These are phyloP conservation scores for Ciconia maguari DNA, from an alignment of 2,113 vertebrate species.

Conservation along the genomic window DNA sequence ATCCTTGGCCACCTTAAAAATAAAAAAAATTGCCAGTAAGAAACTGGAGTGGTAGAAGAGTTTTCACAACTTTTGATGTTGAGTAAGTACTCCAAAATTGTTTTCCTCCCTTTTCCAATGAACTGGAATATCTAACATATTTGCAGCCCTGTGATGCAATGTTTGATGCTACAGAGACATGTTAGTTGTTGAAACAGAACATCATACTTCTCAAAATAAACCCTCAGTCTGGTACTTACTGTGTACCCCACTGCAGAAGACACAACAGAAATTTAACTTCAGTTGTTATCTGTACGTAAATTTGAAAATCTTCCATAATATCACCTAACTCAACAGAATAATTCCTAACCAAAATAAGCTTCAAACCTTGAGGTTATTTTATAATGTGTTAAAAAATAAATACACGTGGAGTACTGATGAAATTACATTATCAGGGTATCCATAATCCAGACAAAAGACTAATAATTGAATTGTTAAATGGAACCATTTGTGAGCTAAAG, in stretches of 20 bases:
- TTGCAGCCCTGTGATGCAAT: not conserved
- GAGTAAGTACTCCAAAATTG: not conserved
- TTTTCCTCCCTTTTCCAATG: not conserved
- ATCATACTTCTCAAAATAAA: not conserved
- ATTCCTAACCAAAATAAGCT: not conserved
- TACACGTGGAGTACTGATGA: not conserved
- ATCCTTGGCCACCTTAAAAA: constrained; percentile 79
- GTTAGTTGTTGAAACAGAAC: not conserved
- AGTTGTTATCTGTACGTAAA: not conserved
- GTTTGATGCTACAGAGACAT: not conserved
- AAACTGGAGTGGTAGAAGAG: not conserved
- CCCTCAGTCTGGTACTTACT: not conserved
- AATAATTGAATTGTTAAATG: not conserved
- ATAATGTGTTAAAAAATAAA: not conserved
- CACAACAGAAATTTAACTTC: not conserved
- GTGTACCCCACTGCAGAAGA: not conserved
- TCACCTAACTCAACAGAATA: not conserved
- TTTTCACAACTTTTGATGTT: not conserved
- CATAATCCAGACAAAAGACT: not conserved
- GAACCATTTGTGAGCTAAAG: not conserved
- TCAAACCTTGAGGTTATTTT: not conserved
- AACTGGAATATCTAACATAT: not conserved
- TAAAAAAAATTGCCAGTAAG: constrained; percentile 13
- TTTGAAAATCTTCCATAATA: not conserved
- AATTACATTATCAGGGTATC: not conserved